Conservation (phyloP, 2,888 invertebrate genomes). For the Halictus quadricinctus region DNA sequence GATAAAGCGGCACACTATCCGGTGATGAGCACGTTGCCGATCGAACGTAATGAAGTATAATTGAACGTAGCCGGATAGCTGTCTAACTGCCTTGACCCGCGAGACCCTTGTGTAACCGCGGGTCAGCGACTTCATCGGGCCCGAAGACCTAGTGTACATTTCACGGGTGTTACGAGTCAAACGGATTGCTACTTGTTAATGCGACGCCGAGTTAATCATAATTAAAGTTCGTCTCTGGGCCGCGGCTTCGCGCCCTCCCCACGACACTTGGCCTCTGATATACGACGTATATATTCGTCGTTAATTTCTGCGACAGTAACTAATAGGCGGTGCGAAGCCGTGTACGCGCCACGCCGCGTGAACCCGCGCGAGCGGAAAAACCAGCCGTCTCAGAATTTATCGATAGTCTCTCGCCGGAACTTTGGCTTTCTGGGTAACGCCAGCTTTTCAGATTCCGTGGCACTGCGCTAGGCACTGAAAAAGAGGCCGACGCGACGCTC, state of each 20-base stretch:
- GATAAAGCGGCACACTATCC: conserved; percentile 43
- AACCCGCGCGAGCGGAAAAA: conserved; percentile 45
- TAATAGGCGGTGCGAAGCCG: conserved; percentile 29
- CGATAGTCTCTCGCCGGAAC: conserved; percentile 22
- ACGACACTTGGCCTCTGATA: conserved; percentile 26
- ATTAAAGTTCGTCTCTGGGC: conserved; percentile 43
- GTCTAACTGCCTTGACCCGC: conserved; percentile 63
- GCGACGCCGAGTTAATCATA: conserved; percentile 57
- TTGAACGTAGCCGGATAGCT: conserved; percentile 68
- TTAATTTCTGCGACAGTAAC: conserved; percentile 52
- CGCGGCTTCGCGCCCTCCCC: neutral
- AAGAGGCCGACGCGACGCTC: neutral
- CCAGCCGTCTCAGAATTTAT: conserved; percentile 24
- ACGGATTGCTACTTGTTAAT: conserved; percentile 64
- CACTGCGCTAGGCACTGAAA: neutral
- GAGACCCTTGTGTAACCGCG: conserved; percentile 39
- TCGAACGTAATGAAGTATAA: conserved; percentile 67
- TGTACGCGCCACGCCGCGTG: neutral
- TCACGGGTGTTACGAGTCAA: conserved; percentile 56
- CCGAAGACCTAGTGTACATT: conserved; percentile 35
- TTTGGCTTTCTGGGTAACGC: neutral
- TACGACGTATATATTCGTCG: conserved; percentile 47
- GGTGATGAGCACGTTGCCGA: conserved; percentile 65
- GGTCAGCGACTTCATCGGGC: conserved; percentile 65
- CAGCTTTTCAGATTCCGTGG: neutral